Percentiles rank a stretch among this genome's conserved stretches.
Evolutionary conservation across 2,888 invertebrate genomes (phyloP).

Genomic region (Spilarctia lutea): DNA sequence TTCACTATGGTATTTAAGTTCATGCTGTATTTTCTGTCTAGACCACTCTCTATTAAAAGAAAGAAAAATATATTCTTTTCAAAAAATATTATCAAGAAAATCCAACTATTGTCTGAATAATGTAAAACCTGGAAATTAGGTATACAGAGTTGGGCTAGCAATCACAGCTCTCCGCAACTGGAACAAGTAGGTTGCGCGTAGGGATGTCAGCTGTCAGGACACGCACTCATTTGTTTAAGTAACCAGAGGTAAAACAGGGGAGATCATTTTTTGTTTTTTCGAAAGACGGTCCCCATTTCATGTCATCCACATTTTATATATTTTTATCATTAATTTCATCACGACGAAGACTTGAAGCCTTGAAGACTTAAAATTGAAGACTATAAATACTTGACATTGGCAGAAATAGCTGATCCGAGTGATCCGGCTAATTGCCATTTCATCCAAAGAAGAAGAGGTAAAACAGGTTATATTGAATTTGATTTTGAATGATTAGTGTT

Average conservation of each 20-base stretch:
- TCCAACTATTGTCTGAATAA: conserved; percentile 53
- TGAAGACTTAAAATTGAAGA: no score
- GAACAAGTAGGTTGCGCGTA: conserved; percentile 32
- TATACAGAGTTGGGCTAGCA: conserved; percentile 55
- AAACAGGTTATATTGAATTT: not conserved
- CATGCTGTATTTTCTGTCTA: not conserved
- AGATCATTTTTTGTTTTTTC: no score
- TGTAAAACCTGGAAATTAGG: conserved; percentile 59
- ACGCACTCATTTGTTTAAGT: not conserved
- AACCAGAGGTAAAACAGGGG: not conserved
- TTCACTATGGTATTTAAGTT: not conserved
- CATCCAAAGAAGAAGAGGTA: no score
- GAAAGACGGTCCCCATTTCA: no score
- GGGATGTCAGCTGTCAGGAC: conserved; percentile 35
- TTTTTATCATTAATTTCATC: no score
- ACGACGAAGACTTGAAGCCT: no score
- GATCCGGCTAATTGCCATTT: no score
- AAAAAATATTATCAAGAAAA: conserved; percentile 18
- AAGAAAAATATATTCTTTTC: not conserved
- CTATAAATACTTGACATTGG: no score
- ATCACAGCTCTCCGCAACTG: conserved; percentile 53
- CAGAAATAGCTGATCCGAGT: no score
- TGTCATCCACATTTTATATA: no score
- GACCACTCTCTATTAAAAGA: not conserved
- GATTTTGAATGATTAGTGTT: not conserved